A percentile compares a stretch with the other conserved stretches of the same genome.
Conservation (phyloP, 2,797 vertebrate species). For the Gobio occitaniae region DNA sequence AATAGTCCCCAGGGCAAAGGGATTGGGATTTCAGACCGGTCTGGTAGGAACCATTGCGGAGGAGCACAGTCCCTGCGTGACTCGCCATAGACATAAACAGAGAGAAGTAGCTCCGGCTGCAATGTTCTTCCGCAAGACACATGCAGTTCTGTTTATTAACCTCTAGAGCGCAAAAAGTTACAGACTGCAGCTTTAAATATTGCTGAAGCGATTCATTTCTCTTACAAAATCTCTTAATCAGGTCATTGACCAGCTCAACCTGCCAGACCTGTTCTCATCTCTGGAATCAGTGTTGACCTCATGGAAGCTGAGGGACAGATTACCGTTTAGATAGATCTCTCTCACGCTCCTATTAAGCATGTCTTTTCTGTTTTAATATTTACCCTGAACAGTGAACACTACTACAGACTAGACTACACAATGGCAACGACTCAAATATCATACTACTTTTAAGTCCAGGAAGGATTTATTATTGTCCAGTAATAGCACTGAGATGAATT, state of each 20-base stretch:
- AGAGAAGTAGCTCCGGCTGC: too few species aligned
- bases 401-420: background rate
- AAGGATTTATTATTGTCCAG: constrained; percentile 4
- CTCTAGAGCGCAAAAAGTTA: too few species aligned
- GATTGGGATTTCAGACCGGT: too few species aligned
- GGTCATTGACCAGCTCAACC: background rate
- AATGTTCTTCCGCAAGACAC: too few species aligned
- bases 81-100: too few species aligned
- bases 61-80: too few species aligned
- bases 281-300: constrained; percentile 15
- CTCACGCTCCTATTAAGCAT: background rate
- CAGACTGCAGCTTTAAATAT: background rate
- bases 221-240: background rate
- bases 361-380: background rate
- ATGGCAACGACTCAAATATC: background rate
- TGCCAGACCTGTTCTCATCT: background rate
- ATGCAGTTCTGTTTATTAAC: too few species aligned
- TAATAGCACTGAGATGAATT: constrained; percentile 14
- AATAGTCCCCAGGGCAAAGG: too few species aligned
- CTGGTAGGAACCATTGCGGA: too few species aligned
- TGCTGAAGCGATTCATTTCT: background rate
- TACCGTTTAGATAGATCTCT: constrained; percentile 8
- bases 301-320: constrained; percentile 17
- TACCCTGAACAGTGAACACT: background rate
- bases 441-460: background rate